These are phyloP conservation scores for Lasiurus borealis DNA, from an alignment of 2,113 vertebrate species.

Conservation along the genomic window DNA sequence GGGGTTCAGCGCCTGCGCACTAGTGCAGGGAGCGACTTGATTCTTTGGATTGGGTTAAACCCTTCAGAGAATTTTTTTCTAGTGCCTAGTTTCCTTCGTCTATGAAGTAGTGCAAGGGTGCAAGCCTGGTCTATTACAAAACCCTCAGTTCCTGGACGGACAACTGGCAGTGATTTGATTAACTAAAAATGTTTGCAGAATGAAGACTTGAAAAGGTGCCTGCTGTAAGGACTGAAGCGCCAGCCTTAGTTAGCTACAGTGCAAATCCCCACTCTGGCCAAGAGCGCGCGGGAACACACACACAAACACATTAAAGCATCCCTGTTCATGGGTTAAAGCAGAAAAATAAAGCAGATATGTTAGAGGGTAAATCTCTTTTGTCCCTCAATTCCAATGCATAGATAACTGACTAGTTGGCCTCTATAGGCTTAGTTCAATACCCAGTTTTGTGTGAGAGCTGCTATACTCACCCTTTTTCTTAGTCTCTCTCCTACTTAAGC, in stretches of 20 bases:
- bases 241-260: background rate
- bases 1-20: background rate
- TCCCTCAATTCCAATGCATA: background rate
- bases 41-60: fast-evolving
- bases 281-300: background rate
- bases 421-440: background rate
- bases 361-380: constrained; percentile 7
- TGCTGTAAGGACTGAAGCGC: background rate
- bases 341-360: constrained; percentile 29
- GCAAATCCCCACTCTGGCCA: background rate
- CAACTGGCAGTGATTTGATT: background rate
- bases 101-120: background rate
- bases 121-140: background rate
- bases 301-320: background rate
- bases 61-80: fast-evolving
- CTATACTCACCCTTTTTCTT: background rate
- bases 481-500: background rate
- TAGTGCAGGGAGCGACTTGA: fast-evolving
- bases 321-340: background rate
- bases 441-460: background rate
- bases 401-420: background rate
- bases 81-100: fast-evolving
- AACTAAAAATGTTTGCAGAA: constrained; percentile 9
- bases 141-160: background rate
- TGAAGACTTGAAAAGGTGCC: background rate